phyloP scores from a whole-genome alignment of 2,888 invertebrate species.

The Subacronicta megacephala region DNA sequence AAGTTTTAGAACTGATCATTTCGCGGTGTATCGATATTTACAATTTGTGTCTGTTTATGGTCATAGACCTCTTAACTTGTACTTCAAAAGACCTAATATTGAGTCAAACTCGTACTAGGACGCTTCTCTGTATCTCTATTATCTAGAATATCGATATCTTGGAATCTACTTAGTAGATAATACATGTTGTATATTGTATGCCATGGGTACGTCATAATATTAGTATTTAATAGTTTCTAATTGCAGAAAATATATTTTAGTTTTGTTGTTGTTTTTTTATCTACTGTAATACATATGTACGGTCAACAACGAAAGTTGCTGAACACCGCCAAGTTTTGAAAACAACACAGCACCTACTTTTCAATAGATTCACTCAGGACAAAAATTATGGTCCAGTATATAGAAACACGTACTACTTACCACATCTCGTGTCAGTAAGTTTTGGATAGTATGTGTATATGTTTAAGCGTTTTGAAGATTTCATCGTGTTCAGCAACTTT shows the following conservation, averaged over 20 bases:
- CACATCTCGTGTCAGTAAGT: too few species aligned
- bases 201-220: slow-evolving; percentile 13
- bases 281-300: slow-evolving; percentile 4
- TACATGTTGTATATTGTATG: slow-evolving; percentile 18
- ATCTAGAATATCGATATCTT: slow-evolving; percentile 3
- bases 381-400: too few species aligned
- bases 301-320: too few species aligned
- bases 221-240: slow-evolving; percentile 11
- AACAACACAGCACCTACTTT: too few species aligned
- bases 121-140: slow-evolving; percentile 2
- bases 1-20: slow-evolving; percentile 4
- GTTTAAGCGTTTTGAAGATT: too few species aligned
- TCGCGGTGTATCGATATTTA: slow-evolving; percentile 17
- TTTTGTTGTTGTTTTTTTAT: slow-evolving; percentile 21
- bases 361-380: too few species aligned
- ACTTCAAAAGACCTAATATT: slow-evolving; percentile 11
- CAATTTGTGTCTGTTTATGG: slow-evolving; percentile 16
- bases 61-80: slow-evolving; percentile 23
- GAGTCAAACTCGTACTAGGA: slow-evolving; percentile 34
- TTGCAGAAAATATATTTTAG: slow-evolving; percentile 13
- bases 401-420: too few species aligned
- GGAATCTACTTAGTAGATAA: slow-evolving; percentile 18
- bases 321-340: too few species aligned
- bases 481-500: too few species aligned
- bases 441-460: too few species aligned